Evolutionary conservation across 2,888 invertebrate species (phyloP).

Genomic region (Thereva nobilitata): DNA sequence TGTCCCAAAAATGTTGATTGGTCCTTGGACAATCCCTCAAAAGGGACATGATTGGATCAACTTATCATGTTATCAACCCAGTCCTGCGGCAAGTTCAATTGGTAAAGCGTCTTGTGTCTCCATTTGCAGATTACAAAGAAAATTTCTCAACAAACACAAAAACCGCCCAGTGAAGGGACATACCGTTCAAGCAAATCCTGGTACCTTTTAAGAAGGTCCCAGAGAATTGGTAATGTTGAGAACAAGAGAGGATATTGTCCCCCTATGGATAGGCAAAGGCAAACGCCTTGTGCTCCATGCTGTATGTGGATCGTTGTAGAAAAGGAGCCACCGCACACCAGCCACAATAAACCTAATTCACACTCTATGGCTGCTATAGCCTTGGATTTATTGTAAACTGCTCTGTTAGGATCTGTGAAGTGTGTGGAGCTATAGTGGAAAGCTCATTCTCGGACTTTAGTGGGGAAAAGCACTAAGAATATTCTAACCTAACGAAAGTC

Average conservation of each 20-base stretch:
- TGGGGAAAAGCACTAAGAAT: conserved; percentile 10
- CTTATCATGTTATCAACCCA: conserved; percentile 15
- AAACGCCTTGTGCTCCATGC: not conserved
- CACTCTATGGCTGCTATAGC: conserved; percentile 37
- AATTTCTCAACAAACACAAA: conserved; percentile 27
- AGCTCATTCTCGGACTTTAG: conserved; percentile 21
- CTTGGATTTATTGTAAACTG: conserved; percentile 38
- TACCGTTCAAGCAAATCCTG: conserved; percentile 20
- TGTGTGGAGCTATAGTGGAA: conserved; percentile 21
- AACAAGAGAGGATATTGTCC: conserved; percentile 39
- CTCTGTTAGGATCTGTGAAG: conserved; percentile 24
- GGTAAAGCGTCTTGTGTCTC: conserved; percentile 7
- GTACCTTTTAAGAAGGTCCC: conserved; percentile 27
- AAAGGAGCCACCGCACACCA: not conserved
- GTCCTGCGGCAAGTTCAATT: conserved; percentile 4
- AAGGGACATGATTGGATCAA: conserved; percentile 27
- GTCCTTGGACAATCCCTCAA: not conserved
- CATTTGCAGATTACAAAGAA: conserved; percentile 30
- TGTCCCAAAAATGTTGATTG: conserved; percentile 18
- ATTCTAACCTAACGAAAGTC: conserved; percentile 3
- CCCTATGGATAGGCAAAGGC: conserved; percentile 18
- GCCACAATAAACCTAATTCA: conserved; percentile 41
- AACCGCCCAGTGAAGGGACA: conserved; percentile 21
- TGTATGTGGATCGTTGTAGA: too few relatives aligned
- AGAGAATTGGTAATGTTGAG: conserved; percentile 38